Evolutionary conservation across 1,140 invertebrate species (phyloP), one percentile per base, ranked within the genome.

Genomic region (Carcinoscorpius rotundicauda): DNA sequence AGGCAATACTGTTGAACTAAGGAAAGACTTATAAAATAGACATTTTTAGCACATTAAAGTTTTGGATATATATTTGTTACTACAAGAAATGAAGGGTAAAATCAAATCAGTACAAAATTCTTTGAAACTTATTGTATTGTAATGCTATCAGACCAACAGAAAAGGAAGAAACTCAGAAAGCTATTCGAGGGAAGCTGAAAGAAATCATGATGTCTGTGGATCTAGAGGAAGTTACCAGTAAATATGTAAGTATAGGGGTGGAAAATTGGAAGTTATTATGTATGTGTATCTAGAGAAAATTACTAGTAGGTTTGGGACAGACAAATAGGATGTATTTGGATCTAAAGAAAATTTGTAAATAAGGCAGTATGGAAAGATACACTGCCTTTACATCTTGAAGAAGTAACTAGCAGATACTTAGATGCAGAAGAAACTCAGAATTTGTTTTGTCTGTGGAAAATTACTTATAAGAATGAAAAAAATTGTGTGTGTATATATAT

Each of bases 121-220:
- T 55, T 6, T 6, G 53, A 55, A n/a, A 55, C 6, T 55, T 6
- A 8, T 55, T 55, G 53, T n/a, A 55, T 55, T 55, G 6, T 55
- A 55, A 55, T 55, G 53, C 53, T 75, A 75, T 49, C 73, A 91
- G 87, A 76, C 88, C 89, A 57, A 83, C 84, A 52, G 86, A 92
- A 72, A 83, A 89, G 70, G 86, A 88, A 65, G 88, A 90, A 75
- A 92, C 92, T 49, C 88, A 96, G 78, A 81, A 83, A 64, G 85
- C 87, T 64, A 97, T 98, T 70, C 84, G 88, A 65, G 82, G 84
- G 63, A 91, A 89, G 69, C 78, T 98, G 50, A 94, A 94, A 77
- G 93, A 97, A 75, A 93, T 98, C 60, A 97, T 98, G 92, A 96
- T 97, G 91, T 89, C 87, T 51, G 78, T 96, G 57, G 94, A 98